A percentile compares a stretch with the other conserved stretches of the same genome.
Evolutionary conservation across 2,888 invertebrate genomes (phyloP).

Genomic region (Tenthredo distinguenda): DNA sequence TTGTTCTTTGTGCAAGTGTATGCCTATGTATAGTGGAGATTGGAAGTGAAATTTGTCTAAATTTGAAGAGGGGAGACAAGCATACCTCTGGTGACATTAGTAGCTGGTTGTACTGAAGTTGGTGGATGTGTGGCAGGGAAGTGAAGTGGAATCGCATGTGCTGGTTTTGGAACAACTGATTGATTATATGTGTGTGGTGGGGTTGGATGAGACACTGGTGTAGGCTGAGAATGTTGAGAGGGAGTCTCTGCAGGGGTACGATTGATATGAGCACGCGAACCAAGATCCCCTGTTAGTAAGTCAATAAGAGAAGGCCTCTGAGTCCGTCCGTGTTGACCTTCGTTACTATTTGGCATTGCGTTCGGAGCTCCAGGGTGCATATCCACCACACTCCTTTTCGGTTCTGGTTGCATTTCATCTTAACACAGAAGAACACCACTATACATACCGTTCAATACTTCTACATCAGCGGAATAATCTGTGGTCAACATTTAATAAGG

Average conservation of each 20-base stretch:
- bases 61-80: slow-evolving; percentile 36
- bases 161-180: slow-evolving; percentile 36
- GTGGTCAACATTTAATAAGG: background rate
- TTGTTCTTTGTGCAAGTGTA: slow-evolving; percentile 21
- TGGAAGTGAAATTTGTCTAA: slow-evolving; percentile 41
- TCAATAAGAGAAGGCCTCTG: slow-evolving; percentile 86
- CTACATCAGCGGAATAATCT: background rate
- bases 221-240: slow-evolving; percentile 50
- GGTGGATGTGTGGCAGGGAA: slow-evolving; percentile 47
- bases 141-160: slow-evolving; percentile 38
- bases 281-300: slow-evolving; percentile 82
- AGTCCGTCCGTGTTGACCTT: slow-evolving; percentile 77
- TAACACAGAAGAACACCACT: background rate
- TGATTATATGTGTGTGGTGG: slow-evolving; percentile 61
- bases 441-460: background rate
- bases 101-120: slow-evolving; percentile 49
- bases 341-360: slow-evolving; percentile 59
- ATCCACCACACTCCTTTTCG: slow-evolving; percentile 74
- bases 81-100: slow-evolving; percentile 49
- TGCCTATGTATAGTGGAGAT: background rate
- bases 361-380: slow-evolving; percentile 69
- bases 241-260: slow-evolving; percentile 73
- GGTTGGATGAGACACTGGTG: slow-evolving; percentile 69
- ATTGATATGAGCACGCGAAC: slow-evolving; percentile 71
- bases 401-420: slow-evolving; percentile 75